Percentiles rank a stretch among this genome's conserved stretches.
These are phyloP conservation scores for Erebia palarica DNA, from an alignment of 2,888 invertebrate species.

Conservation along the genomic window DNA sequence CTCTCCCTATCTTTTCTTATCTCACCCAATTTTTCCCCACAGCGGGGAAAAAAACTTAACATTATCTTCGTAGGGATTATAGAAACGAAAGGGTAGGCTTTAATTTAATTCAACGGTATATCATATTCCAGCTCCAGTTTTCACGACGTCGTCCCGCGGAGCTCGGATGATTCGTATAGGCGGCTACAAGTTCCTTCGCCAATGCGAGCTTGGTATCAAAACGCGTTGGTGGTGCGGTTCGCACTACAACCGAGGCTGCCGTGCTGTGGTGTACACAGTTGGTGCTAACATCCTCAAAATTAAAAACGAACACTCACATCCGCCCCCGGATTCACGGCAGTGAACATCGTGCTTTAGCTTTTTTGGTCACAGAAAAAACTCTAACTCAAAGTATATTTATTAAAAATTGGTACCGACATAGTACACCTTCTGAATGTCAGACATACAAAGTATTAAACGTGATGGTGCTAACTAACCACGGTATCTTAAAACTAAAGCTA, in stretches of 20 bases:
- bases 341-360: neutral
- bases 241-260: conserved; percentile 49
- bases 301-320: conserved; percentile 47
- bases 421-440: too few relatives aligned
- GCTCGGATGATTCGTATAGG: conserved; percentile 44
- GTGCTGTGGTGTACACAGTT: conserved; percentile 48
- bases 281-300: conserved; percentile 42
- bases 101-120: neutral
- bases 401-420: too few relatives aligned
- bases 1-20: too few relatives aligned
- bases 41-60: too few relatives aligned
- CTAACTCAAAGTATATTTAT: too few relatives aligned
- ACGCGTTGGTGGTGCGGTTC: conserved; percentile 55
- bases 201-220: conserved; percentile 46
- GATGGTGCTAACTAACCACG: too few relatives aligned
- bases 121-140: conserved; percentile 39
- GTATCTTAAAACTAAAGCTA: too few relatives aligned
- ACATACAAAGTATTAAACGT: too few relatives aligned
- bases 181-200: conserved; percentile 49
- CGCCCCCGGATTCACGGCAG: conserved; percentile 31
- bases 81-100: too few relatives aligned
- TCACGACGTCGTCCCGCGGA: conserved; percentile 44
- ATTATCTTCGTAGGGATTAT: too few relatives aligned
- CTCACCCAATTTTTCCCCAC: too few relatives aligned
- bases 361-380: neutral